Evolutionary conservation across 1,140 invertebrate genomes (phyloP).

Genomic region (Bactericera cockerelli): DNA sequence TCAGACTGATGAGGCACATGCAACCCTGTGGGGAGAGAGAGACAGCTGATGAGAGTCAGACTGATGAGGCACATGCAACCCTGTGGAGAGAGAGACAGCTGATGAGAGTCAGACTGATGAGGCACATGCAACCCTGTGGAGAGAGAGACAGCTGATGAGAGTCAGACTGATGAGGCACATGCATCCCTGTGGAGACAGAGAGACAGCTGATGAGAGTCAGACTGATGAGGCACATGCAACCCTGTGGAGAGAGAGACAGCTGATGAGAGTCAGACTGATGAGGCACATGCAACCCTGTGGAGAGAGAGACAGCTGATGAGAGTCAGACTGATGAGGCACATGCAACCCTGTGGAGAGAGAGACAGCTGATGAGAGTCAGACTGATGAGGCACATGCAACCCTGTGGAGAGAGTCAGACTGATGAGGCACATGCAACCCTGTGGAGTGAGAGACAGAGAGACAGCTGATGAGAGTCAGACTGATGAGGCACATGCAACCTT

Average conservation of each 20-base stretch:
- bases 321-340: conserved; percentile 60
- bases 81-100: conserved; percentile 62
- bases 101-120: conserved; percentile 67
- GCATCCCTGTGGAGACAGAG: conserved; percentile 63
- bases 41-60: conserved; percentile 62
- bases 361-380: conserved; percentile 62
- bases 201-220: conserved; percentile 66
- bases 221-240: conserved; percentile 59
- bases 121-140: conserved; percentile 60
- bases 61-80: conserved; percentile 59
- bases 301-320: conserved; percentile 65
- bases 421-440: too few relatives aligned
- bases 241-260: conserved; percentile 61
- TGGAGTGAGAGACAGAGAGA: conserved; percentile 58
- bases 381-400: too few relatives aligned
- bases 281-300: conserved; percentile 60
- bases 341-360: conserved; percentile 61
- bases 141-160: conserved; percentile 61
- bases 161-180: conserved; percentile 65
- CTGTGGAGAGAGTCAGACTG: conserved; percentile 64
- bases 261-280: conserved; percentile 64
- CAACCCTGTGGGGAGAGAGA: conserved; percentile 66
- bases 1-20: conserved; percentile 64
- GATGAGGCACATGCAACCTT: too few relatives aligned
- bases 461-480: conserved; percentile 67